Evolutionary conservation across 2,113 vertebrate genomes (phyloP), one percentile per base, ranked within the genome.

Genomic region (Motacilla alba): DNA sequence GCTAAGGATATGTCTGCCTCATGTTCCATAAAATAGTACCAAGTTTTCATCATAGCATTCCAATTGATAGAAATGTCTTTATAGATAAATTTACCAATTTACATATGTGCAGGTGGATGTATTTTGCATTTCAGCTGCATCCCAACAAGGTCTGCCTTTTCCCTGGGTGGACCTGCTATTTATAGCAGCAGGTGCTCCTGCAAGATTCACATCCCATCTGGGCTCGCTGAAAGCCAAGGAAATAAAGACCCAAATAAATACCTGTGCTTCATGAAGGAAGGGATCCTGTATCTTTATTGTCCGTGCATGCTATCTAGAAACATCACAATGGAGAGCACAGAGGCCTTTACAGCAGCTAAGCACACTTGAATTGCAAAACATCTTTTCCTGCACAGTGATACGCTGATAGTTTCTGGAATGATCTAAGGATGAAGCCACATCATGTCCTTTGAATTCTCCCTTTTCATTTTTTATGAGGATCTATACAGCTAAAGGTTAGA

Each of bases 401-500:
- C 28, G n/a, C 62, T 87, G 69, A 21, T 44, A 75, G 26, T 43
- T 72, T 77, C 73, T 88, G 31, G 37, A 67, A 55, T 31, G 13
- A 67, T n/a, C 41, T n/a, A 52, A 64, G 3, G 1, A 68, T 70
- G 28, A 89, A 87, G 46, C 41, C 62, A 30, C 1, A 0, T 68
- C 68, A 46, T 18, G 13, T 58, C 43, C 46, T 27, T 68, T 85
- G 39, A 73, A 31, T 73, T 41, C 21, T 79, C 46, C 83, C 15
- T 86, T 78, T 39, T 77, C 79, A 77, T 67, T 80, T 80, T 53
- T 37, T 15, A 47, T 59, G 83, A 90, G 53, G 22, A 70, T 74
- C 75, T 70, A 56, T 70, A 64, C 19, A 88, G 68, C 23, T 81
- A 75, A 93, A 88, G 79, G 68, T 96, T 56, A 81, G 75, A 90